Percentiles rank a stretch among this genome's conserved stretches.
Evolutionary conservation across 2,888 invertebrate species (phyloP).

Genomic region (Nycteola revayana): DNA sequence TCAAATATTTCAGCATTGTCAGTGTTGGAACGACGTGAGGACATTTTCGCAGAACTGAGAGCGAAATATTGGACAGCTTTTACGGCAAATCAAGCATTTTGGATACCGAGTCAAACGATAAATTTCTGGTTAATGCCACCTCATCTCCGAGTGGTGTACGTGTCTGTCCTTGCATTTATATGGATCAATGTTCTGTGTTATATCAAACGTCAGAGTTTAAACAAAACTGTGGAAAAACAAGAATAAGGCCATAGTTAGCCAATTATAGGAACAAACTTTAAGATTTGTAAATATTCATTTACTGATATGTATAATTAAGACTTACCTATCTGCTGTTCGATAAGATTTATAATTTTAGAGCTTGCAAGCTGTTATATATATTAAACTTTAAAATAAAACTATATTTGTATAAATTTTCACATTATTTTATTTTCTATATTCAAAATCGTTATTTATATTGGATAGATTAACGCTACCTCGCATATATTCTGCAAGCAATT

Average conservation of each 20-base stretch:
- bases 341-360: too few species aligned
- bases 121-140: slow-evolving; percentile 90
- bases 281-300: too few species aligned
- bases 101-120: slow-evolving; percentile 90
- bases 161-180: slow-evolving; percentile 88
- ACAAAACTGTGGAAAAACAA: not conserved
- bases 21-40: slow-evolving; percentile 86
- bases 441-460: too few species aligned
- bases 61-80: slow-evolving; percentile 88
- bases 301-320: too few species aligned
- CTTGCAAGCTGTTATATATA: too few species aligned
- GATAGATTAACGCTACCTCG: too few species aligned
- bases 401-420: too few species aligned
- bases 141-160: slow-evolving; percentile 88
- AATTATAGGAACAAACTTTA: too few species aligned
- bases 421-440: too few species aligned
- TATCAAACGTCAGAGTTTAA: slow-evolving; percentile 85
- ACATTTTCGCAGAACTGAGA: slow-evolving; percentile 86
- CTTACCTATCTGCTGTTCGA: too few species aligned
- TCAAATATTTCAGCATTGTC: slow-evolving; percentile 89
- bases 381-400: too few species aligned
- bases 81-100: slow-evolving; percentile 89
- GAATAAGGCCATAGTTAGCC: too few species aligned
- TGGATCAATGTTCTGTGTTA: slow-evolving; percentile 94
- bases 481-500: slow-evolving; percentile 46